phyloP scores from a whole-genome alignment of 2,797 vertebrate species.

The Delichon dasypus region DNA sequence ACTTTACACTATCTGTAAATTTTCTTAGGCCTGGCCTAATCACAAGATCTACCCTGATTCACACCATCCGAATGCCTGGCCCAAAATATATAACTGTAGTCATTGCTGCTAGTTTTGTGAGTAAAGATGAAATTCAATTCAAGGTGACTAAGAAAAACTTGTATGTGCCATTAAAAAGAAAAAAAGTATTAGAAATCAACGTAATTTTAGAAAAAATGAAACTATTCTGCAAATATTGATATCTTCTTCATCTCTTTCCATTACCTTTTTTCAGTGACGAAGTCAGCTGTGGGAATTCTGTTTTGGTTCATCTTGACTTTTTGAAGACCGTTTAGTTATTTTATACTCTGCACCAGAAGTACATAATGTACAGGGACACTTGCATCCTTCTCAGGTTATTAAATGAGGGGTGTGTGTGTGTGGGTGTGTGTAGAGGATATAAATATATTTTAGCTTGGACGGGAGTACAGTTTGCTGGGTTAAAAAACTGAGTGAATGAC shows the following conservation, averaged over 20 bases:
- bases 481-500: not conserved
- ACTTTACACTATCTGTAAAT: not conserved
- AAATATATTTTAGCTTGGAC: not conserved
- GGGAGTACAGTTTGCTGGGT: not conserved
- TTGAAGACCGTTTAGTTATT: not conserved
- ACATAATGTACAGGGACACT: not conserved
- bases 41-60: not conserved
- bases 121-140: not conserved
- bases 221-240: not conserved
- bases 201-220: not conserved
- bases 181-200: not conserved
- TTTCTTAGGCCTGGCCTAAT: not conserved
- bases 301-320: not conserved
- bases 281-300: not conserved
- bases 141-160: not conserved
- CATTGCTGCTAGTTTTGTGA: not conserved
- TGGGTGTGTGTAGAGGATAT: not conserved
- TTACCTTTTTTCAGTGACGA: not conserved
- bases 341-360: not conserved
- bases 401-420: too few species aligned
- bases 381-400: not conserved
- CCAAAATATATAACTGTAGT: not conserved
- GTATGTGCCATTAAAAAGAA: not conserved
- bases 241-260: not conserved
- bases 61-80: not conserved